Base-by-base conservation (phyloP, 2,797 vertebrate genomes). In the Oreonectes daqikongensis region DNA sequence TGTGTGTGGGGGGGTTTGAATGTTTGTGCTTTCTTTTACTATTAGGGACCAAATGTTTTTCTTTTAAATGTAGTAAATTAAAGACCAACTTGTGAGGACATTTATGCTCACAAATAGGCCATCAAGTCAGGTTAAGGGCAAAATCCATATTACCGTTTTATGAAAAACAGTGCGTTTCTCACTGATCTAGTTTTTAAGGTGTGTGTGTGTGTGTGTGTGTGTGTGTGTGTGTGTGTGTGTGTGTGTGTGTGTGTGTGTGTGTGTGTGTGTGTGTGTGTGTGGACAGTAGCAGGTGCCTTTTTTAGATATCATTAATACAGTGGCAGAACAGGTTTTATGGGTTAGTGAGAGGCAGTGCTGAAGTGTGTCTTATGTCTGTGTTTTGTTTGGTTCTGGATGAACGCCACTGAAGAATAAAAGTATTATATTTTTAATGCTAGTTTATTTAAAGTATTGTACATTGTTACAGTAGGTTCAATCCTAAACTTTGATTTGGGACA, bases 291-390 rank as follows among this genome's bases (percentile, higher is more conserved):
- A 8, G 32, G 69, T 32, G 7, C 28, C 12, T 50, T 63, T n/a
- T 26, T 24, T 9, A 14, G 10, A 52, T 32, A 50, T 69, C 63
- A 35, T 59, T 38, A 53, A 40, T 5, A 32, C 40, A 50, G 15
- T 38, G 15, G 17, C 32, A 55, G 15, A 64, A 79, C 71, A 9
- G 66, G 71, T 61, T 74, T 63, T 48, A 26, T 63, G 32, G 24
- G 60, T 64, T 78, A 61, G 59, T n/a, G 61, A 30, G 61, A 30
- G 57, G 48, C 28, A 44, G n/a, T 40, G 53, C 48, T 32, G 6
- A 60, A 42, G 53, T 44, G 74, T 74, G 26, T 48, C 17, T 38
- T 24, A 32, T 50, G 79, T 78, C 66, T 81, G 26, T 75, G 48
- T 76, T 61, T 4, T 61, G 5, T 63, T 38, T 73, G 5, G 14